Evolutionary conservation across 2,113 vertebrate genomes (phyloP).

Genomic region (Perccottus glenii): DNA sequence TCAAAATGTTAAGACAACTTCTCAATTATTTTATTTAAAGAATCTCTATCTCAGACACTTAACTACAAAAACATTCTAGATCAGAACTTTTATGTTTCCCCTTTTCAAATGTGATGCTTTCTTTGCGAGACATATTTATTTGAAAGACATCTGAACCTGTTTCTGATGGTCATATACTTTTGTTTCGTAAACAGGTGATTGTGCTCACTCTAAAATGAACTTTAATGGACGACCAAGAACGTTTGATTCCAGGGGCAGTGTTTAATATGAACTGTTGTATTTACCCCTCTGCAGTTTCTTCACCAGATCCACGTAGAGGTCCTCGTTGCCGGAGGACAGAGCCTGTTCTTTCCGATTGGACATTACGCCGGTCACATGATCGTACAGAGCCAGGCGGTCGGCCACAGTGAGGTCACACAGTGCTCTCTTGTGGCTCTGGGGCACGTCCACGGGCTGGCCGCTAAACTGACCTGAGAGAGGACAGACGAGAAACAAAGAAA

Average conservation of each 20-base stretch:
- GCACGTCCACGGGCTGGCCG: constrained; percentile 84
- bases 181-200: no score
- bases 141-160: no score
- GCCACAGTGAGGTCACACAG: constrained; percentile 92
- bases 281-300: constrained; percentile 93
- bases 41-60: no score
- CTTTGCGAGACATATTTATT: no score
- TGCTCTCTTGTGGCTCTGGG: constrained; percentile 90
- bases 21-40: no score
- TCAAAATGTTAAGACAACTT: no score
- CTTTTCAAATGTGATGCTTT: no score
- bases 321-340: constrained; percentile 81
- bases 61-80: no score
- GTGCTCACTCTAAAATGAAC: no score
- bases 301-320: constrained; percentile 95
- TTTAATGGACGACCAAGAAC: no score
- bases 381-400: constrained; percentile 91
- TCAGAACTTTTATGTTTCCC: no score
- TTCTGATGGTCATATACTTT: no score
- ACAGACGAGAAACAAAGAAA: constrained; percentile 32
- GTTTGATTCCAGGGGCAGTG: background rate
- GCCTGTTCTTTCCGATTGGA: constrained; percentile 79
- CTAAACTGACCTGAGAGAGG: constrained; percentile 84
- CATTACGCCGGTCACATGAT: constrained; percentile 85
- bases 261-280: background rate